Evolutionary conservation across 1,140 invertebrate species (phyloP).

Genomic region (Onthophagus taurus): DNA sequence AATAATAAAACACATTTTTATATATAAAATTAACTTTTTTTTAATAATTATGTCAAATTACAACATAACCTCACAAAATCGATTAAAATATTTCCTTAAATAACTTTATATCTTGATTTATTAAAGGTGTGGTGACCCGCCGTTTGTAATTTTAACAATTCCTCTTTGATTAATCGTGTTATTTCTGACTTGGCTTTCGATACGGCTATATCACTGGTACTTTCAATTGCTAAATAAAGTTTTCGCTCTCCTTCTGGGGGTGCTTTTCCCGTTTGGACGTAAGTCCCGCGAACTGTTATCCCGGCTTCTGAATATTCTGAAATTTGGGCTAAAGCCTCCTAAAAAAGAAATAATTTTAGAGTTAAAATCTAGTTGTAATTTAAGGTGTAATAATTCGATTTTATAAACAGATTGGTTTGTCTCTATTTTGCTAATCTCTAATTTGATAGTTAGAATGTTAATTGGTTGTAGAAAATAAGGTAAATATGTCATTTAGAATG

Average conservation of each 20-base stretch:
- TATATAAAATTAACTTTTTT: background rate
- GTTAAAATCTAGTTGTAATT: background rate
- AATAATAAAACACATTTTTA: too few species aligned
- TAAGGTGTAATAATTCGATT: too few species aligned
- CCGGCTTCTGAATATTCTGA: conserved; percentile 98
- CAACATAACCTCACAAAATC: too few species aligned
- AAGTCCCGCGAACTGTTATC: conserved; percentile 96
- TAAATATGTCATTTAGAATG: too few species aligned
- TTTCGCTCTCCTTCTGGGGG: conserved; percentile 93
- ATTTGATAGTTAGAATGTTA: too few species aligned
- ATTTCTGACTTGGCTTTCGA: conserved; percentile 98
- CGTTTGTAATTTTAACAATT: conserved; percentile 85
- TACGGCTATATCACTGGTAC: conserved; percentile 92
- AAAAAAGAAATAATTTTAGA: conserved; percentile 23
- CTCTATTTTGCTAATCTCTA: too few species aligned
- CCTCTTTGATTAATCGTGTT: conserved; percentile 93
- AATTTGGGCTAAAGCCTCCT: conserved; percentile 95
- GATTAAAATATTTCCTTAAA: conserved; percentile 47
- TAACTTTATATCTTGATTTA: conserved; percentile 91
- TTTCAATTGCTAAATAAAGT: conserved; percentile 97
- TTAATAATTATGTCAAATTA: too few species aligned
- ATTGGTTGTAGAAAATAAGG: too few species aligned
- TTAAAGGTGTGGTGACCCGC: conserved; percentile 79
- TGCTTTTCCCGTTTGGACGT: conserved; percentile 80
- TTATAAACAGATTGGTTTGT: too few species aligned